phyloP scores from a whole-genome alignment of 2,113 vertebrate genomes.

The Gobiocypris rarus region DNA sequence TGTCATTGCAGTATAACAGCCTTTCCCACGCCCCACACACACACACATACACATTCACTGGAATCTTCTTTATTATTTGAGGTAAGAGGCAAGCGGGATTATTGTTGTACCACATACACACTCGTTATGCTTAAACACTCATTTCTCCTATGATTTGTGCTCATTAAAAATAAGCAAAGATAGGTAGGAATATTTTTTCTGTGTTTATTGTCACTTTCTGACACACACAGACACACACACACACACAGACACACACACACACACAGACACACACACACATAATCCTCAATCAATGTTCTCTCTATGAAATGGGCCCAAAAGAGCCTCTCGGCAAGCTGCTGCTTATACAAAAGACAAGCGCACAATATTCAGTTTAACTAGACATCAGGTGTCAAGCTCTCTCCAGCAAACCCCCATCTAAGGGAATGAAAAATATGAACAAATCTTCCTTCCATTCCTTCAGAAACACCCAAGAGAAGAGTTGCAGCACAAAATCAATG shows the following conservation, averaged over 20 bases:
- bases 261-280: neutral
- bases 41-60: neutral
- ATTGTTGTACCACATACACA: slow-evolving; percentile 19
- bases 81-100: slow-evolving; percentile 11
- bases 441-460: slow-evolving; percentile 51
- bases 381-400: slow-evolving; percentile 42
- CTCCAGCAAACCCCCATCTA: slow-evolving; percentile 22
- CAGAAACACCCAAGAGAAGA: slow-evolving; percentile 39
- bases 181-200: slow-evolving; percentile 12
- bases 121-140: neutral
- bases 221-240: slow-evolving; percentile 2
- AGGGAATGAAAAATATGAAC: slow-evolving; percentile 44
- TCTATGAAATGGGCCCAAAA: slow-evolving; percentile 17
- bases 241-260: neutral
- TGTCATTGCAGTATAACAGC: slow-evolving; percentile 27
- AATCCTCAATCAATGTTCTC: slow-evolving; percentile 1
- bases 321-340: slow-evolving; percentile 25
- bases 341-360: neutral
- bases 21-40: neutral
- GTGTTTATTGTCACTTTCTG: no score
- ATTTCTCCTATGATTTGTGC: slow-evolving; percentile 1
- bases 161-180: slow-evolving; percentile 43
- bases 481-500: slow-evolving; percentile 48
- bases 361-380: neutral
- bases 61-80: neutral